Percentiles rank a stretch among this genome's conserved stretches.
Evolutionary conservation across 2,113 vertebrate species (phyloP).

Genomic region (Trichechus manatus): DNA sequence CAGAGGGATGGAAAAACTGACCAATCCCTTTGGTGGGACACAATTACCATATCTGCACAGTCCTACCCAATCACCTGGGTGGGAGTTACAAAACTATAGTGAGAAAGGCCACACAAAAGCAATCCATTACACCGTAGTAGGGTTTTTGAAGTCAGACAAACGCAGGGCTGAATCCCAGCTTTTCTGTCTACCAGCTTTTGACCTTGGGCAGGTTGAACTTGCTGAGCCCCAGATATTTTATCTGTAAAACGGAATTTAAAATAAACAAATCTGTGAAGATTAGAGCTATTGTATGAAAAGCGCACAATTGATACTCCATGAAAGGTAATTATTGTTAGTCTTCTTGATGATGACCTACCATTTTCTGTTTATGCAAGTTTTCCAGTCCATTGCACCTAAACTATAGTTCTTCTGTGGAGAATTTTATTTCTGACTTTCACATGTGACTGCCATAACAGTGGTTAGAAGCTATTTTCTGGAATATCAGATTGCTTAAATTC

Average conservation of each 20-base stretch:
- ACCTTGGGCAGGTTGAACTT: not conserved
- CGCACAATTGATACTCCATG: not conserved
- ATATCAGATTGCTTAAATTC: not conserved
- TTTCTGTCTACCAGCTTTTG: not conserved
- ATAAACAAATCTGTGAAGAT: not conserved
- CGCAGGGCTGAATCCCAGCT: not conserved
- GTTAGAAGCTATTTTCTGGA: not conserved
- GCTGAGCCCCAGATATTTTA: not conserved
- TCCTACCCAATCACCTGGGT: no score
- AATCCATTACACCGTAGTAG: not conserved
- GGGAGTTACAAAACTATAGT: no score
- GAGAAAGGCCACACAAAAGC: no score
- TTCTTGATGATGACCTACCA: not conserved
- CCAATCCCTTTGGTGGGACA: no score
- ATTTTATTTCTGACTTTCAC: not conserved
- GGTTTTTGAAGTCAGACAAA: slow-evolving; percentile 25
- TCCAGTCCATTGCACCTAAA: not conserved
- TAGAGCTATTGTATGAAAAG: not conserved
- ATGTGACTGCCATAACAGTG: not conserved
- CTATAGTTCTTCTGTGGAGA: not conserved
- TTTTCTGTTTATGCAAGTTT: slow-evolving; percentile 35
- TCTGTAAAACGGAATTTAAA: slow-evolving; percentile 49
- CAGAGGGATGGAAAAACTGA: no score
- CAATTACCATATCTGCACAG: no score
- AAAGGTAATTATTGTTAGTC: not conserved